phyloP scores from a whole-genome alignment of 2,797 vertebrate genomes.

The Sebastolobus altivelis region DNA sequence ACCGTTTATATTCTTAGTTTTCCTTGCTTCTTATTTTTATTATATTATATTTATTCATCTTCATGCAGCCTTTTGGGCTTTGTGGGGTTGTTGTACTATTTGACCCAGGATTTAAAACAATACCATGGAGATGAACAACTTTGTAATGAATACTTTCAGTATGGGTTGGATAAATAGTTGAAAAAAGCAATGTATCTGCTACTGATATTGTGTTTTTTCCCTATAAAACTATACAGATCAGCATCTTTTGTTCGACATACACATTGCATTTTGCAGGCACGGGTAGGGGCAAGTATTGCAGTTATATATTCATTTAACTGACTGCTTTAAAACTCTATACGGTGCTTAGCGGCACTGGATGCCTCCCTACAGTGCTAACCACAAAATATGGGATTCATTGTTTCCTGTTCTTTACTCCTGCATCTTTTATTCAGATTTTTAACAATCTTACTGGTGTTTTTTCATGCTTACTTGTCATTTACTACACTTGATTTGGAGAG shows the following conservation, averaged over 20 bases:
- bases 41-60: background rate
- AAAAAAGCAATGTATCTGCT: background rate
- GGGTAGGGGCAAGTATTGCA: background rate
- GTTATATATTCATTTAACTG: background rate
- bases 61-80: background rate
- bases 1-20: background rate
- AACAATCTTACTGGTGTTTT: background rate
- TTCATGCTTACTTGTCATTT: background rate
- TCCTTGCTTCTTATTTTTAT: background rate
- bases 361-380: slow-evolving; percentile 1
- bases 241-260: background rate
- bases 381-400: background rate
- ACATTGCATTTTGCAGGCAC: background rate
- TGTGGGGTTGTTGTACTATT: background rate
- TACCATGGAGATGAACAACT: background rate
- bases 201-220: background rate
- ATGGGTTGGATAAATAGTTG: background rate
- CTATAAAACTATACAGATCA: background rate
- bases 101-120: slow-evolving; percentile 6
- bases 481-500: background rate
- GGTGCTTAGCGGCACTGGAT: background rate
- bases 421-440: background rate
- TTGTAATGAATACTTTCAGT: background rate
- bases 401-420: background rate
- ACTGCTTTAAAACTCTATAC: background rate